Base-by-base conservation (phyloP, 2,113 vertebrate species). In the Reinhardtius hippoglossoides region DNA sequence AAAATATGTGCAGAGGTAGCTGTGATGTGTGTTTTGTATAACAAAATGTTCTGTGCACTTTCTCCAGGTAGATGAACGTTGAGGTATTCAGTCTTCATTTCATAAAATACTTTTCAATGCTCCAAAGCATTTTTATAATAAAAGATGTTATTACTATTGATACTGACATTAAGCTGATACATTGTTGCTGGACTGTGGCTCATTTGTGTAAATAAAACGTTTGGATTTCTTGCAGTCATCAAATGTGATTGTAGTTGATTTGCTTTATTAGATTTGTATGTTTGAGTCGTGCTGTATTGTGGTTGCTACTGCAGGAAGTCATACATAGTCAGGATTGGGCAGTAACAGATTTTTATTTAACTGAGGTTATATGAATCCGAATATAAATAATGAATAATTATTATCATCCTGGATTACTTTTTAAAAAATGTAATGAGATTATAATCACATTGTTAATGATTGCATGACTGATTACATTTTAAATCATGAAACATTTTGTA, bases 1-100 rank as follows among this genome's bases (percentile, higher is more conserved):
- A 59, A 78, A 82, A 78, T 60, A 52, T 62, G 42, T 80, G 71
- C 88, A 85, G 75, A 88, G 90, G 82, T 66, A 44, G 78, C 54
- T 75, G 37, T 14, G 60, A 15, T 54, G 37, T 50, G 21, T 74
- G 79, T 21, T 88, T 75, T 73, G 23, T 50, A 48, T 73, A 67
- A 63, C 16, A 67, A 71, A 50, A 5, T 20, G 50, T 9, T n/a
- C 20, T 16, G 27, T 52, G 63, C 42, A 20, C 20, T 2, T 65
- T 68, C 46, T 58, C 31, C 74, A 80, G 74, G 77, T 81, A 71
- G 46, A 40, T 46, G 0, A 3, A 7, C 13, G 14, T 5, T 24
- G 27, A 48, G 2, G 24, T 2, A 35, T 72, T 74, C 31, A 71
- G 54, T 52, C 44, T 12, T 67, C 24, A 74, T 44, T 37, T 52